phyloP scores from a whole-genome alignment of 2,113 vertebrate species.

The Zootoca vivipara region DNA sequence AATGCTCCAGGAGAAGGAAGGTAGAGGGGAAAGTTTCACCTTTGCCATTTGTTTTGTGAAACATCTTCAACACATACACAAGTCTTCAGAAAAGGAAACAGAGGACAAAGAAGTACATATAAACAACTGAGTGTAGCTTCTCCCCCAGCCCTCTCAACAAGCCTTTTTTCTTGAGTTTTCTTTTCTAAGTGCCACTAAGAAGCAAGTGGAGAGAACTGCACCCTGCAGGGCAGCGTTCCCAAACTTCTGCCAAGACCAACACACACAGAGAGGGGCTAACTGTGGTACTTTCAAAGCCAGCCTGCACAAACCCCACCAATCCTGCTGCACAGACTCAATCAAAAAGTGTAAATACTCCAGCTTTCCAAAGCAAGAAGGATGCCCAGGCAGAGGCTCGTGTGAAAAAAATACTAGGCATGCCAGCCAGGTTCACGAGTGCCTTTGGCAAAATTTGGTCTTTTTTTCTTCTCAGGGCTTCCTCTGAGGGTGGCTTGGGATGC shows the following conservation, averaged over 20 bases:
- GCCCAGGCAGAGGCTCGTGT: neutral
- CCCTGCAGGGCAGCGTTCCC: neutral
- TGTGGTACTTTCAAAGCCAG: neutral
- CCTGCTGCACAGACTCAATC: neutral
- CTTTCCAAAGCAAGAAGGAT: neutral
- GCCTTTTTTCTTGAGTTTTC: slow-evolving; percentile 52
- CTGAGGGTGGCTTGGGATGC: no score
- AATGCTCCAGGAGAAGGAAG: neutral
- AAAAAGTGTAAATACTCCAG: neutral
- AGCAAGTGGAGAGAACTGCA: neutral
- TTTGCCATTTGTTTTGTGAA: fast-evolving
- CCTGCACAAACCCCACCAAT: neutral
- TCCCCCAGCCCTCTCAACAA: fast-evolving
- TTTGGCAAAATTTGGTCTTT: neutral
- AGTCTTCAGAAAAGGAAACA: slow-evolving; percentile 5
- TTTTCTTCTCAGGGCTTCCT: neutral
- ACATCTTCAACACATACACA: neutral
- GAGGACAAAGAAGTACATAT: slow-evolving; percentile 61
- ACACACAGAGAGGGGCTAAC: neutral
- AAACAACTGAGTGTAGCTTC: neutral
- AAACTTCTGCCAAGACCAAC: neutral
- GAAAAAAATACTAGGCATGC: neutral
- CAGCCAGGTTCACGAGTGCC: no score
- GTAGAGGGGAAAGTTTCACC: neutral
- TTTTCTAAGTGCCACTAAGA: fast-evolving